Base-by-base conservation (phyloP, 1,140 invertebrate genomes). In the Thaumatotibia leucotreta region DNA sequence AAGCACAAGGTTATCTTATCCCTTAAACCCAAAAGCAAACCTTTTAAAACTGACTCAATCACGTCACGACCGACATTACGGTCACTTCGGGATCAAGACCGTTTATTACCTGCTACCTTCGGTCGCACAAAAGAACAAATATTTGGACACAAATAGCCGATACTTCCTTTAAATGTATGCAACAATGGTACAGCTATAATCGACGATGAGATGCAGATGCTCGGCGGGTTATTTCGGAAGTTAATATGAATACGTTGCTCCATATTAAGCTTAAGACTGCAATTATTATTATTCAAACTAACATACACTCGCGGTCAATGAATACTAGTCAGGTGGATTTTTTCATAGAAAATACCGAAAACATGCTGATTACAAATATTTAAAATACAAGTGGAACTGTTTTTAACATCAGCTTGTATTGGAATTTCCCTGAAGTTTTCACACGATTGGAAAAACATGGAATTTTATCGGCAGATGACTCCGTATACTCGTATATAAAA, bases 51-150 rank as follows among this genome's bases (percentile, higher is more conserved):
- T 27, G 52, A 58, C 52, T 58, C 52, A 58, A 58, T 58, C 52
- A 23, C 17, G 39, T 54, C 50, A 54, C 50, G 39, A 45, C 2
- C 52, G 24, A 58, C 52, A 27, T 54, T 54, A 58, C 52, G 52
- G 52, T 27, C 50, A 54, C 22, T 24, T 11, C 11, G 50, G 52
- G 52, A 31, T 58, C 23, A 8, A 29, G 52, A 14, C 29, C 23
- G 11, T 29, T 29, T 58, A 58, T 58, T 58, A 58, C 52, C 52
- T 58, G 52, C 52, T 58, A 29, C 52, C 52, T 58, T 14, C n/a
- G 52, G 52, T 24, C 52, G 52, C 24, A 58, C 52, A 58, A 58
- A 58, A 27, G 52, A 58, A 58, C 52, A 58, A 58, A 58, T 58
- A 58, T 58, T 58, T 31, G 52, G 52, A 58, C 52, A 27, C 52